Evolutionary conservation across 2,888 invertebrate genomes (phyloP), one percentile per base, ranked within the genome.

Genomic region (Acanthosepion esculentum): DNA sequence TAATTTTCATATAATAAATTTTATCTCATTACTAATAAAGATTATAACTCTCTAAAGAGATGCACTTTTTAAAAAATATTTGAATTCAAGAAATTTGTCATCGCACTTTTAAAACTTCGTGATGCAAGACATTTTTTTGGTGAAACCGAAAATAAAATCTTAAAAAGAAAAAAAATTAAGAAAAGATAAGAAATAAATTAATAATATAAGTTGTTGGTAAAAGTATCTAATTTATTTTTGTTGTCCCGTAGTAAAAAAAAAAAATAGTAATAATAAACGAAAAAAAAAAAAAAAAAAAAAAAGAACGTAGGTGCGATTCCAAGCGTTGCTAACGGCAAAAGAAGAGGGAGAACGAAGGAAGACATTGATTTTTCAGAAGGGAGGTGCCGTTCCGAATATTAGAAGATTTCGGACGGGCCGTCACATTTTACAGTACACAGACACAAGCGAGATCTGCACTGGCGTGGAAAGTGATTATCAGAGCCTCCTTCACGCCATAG

Each of bases 401-500:
- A 33, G 78, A 78, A 20, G 78, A 78, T n/a, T n/a, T 78, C 78
- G 78, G 78, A 15, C 78, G n/a, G 78, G n/a, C 78, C n/a, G 15
- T 78, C 78, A 33, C 78, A 78, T 78, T 78, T 33, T 33, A 78
- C 78, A 33, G 78, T 78, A 15, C n/a, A 78, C 78, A 33, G 78
- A 78, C 33, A 78, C 78, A 78, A 78, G n/a, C 78, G 78, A 78
- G 78, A 78, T 78, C 78, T 78, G n/a, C n/a, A 78, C 78, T n/a
- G 78, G 78, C 78, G 78, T 78, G 78, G 12, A 78, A 78, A 78
- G 78, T 78, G 78, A 78, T 78, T 33, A 78, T 78, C 78, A 20
- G 59, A n/a, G n/a, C n/a, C n/a, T n/a, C n/a, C 78, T 78, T 78
- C 78, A 78, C 78, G 78, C 78, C 78, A 78, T 78, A 78, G 78